Percentiles rank a stretch among this genome's conserved stretches.
These are phyloP conservation scores for Tympanoctomys barrerae DNA, from an alignment of 2,797 vertebrate genomes.

Conservation along the genomic window DNA sequence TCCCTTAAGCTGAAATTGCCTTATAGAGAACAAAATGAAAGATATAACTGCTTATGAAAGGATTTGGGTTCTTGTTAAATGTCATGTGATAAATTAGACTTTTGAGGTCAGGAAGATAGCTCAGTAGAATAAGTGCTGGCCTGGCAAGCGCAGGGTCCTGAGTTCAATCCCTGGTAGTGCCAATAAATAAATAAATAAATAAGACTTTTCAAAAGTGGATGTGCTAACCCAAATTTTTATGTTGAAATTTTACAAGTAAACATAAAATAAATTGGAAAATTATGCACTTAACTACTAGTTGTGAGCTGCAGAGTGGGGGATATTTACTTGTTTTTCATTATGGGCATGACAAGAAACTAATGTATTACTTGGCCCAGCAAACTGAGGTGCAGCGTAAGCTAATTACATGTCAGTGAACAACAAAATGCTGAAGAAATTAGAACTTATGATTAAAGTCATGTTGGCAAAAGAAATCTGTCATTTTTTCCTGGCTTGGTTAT, in stretches of 20 bases:
- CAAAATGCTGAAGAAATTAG: slow-evolving; percentile 21
- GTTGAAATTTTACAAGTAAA: neutral
- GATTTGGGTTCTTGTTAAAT: neutral
- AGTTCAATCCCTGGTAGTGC: too few species aligned
- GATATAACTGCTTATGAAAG: neutral
- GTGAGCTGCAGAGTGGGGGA: neutral
- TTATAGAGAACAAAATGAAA: neutral
- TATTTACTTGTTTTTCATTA: neutral
- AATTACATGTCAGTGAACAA: neutral
- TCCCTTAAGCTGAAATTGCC: slow-evolving; percentile 11
- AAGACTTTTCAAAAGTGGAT: neutral
- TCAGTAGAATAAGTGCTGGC: too few species aligned
- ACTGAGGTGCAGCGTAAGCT: neutral
- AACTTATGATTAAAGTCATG: slow-evolving; percentile 43
- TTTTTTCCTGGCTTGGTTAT: slow-evolving; percentile 50
- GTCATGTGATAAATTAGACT: neutral
- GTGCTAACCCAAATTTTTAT: neutral
- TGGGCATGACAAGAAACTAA: neutral
- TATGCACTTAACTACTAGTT: neutral
- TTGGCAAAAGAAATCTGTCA: slow-evolving; percentile 37
- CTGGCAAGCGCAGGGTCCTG: too few species aligned
- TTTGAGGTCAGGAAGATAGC: neutral
- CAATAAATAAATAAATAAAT: too few species aligned
- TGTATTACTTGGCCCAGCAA: neutral
- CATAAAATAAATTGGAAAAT: slow-evolving; percentile 14